Evolutionary conservation across 2,113 vertebrate genomes (phyloP).

Genomic region (Indicator indicator): DNA sequence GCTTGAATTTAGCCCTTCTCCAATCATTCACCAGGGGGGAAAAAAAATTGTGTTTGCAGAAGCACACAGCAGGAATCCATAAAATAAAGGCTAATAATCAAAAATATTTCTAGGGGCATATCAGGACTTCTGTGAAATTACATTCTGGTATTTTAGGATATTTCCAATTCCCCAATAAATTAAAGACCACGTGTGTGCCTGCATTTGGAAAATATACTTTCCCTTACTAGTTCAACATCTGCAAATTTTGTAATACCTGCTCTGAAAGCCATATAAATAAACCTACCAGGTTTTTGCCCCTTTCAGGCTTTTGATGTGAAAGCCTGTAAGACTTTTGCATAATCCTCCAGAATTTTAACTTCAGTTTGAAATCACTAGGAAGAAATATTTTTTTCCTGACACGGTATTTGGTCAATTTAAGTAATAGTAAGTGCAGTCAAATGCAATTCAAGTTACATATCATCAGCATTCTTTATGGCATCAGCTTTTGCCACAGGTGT

Average conservation of each 20-base stretch:
- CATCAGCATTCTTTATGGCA: not conserved
- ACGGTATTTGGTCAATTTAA: not conserved
- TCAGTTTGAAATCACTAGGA: not conserved
- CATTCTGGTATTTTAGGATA: not conserved
- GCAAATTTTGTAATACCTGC: not conserved
- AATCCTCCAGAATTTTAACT: not conserved
- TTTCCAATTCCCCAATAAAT: not conserved
- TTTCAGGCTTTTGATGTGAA: not conserved
- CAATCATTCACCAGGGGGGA: not conserved
- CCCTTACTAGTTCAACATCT: not conserved
- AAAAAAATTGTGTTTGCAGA: not conserved
- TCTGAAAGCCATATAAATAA: not conserved
- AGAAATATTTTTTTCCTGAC: not conserved
- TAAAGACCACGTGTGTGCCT: not conserved
- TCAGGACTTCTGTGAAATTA: slow-evolving; percentile 10
- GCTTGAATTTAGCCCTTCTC: not conserved
- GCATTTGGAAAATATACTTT: not conserved
- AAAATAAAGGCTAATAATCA: not conserved
- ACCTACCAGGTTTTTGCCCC: not conserved
- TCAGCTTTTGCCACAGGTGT: not conserved
- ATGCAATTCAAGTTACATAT: not conserved
- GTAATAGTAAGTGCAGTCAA: not conserved
- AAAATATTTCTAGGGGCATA: slow-evolving; percentile 8
- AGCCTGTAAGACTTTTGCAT: not conserved
- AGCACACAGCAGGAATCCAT: not conserved